Conservation (phyloP, 2,113 vertebrate species). For the Heliornis fulica region DNA sequence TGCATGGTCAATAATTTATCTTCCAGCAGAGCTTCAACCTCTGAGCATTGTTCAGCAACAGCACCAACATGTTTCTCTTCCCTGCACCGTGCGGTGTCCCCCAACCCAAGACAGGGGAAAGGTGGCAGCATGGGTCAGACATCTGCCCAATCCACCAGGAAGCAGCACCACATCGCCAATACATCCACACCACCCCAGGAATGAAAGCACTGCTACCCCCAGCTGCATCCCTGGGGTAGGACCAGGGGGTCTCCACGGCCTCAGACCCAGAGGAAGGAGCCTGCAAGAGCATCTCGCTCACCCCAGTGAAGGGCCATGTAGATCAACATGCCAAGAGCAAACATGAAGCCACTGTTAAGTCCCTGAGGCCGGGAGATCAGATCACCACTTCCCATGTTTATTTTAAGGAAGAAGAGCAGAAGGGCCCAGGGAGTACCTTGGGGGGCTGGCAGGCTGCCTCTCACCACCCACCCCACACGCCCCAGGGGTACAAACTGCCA, state of each 20-base stretch:
- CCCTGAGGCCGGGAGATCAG: background rate
- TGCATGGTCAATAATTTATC: rapidly evolving
- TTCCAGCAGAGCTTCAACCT: background rate
- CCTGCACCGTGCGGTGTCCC: rapidly evolving
- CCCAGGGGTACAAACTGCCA: background rate
- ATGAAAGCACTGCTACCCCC: rapidly evolving
- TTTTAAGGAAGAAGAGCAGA: background rate
- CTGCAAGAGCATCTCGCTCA: rapidly evolving
- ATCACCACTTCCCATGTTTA: constrained; percentile 42
- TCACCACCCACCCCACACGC: too few species aligned
- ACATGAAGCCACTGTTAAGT: background rate
- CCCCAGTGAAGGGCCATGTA: rapidly evolving
- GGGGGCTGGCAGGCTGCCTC: rapidly evolving
- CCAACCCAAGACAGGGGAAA: rapidly evolving
- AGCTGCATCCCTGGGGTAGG: background rate
- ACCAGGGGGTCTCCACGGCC: background rate
- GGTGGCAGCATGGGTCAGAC: background rate
- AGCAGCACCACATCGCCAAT: rapidly evolving
- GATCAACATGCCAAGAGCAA: constrained; percentile 15
- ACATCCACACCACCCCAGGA: rapidly evolving
- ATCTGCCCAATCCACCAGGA: background rate
- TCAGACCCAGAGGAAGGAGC: rapidly evolving
- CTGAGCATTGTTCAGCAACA: rapidly evolving
- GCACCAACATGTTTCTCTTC: rapidly evolving
- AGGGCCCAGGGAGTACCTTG: background rate